Percentiles rank a stretch among this genome's conserved stretches.
Conservation (phyloP, 2,797 vertebrate species). For the Synanceia verrucosa region DNA sequence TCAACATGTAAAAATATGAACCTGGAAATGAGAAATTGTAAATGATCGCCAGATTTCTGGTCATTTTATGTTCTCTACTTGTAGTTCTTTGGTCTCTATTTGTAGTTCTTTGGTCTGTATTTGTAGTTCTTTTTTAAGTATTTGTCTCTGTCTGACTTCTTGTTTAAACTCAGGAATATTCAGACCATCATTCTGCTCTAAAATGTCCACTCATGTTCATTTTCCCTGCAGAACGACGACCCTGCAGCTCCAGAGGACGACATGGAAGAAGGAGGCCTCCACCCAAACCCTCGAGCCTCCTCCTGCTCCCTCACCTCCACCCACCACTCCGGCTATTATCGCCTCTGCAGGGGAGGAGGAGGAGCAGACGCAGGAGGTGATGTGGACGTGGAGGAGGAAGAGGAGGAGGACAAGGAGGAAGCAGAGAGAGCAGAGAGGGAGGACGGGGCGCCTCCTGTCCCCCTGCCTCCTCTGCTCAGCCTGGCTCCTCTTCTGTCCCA, state of each 20-base stretch:
- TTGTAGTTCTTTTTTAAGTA: too few species aligned
- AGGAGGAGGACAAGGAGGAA: slow-evolving; percentile 39
- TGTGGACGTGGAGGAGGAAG: slow-evolving; percentile 30
- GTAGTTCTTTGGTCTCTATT: too few species aligned
- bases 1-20: too few species aligned
- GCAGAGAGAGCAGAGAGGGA: slow-evolving; percentile 34
- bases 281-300: slow-evolving; percentile 32
- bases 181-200: too few species aligned
- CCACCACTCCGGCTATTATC: slow-evolving; percentile 45
- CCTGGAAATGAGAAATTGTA: too few species aligned
- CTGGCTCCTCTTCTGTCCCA: slow-evolving; percentile 73
- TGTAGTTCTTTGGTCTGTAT: too few species aligned
- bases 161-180: too few species aligned
- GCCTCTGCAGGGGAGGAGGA: slow-evolving; percentile 12
- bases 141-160: too few species aligned
- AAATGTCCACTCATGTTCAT: background rate
- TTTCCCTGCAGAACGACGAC: slow-evolving; percentile 53
- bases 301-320: slow-evolving; percentile 34
- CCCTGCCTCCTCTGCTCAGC: slow-evolving; percentile 50
- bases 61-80: too few species aligned
- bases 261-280: slow-evolving; percentile 39
- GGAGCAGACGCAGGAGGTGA: slow-evolving; percentile 2
- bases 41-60: too few species aligned
- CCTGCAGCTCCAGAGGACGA: slow-evolving; percentile 54
- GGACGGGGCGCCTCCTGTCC: slow-evolving; percentile 19